Evolutionary conservation across 2,113 vertebrate species (phyloP).

Genomic region (Paraplagusia blochii): DNA sequence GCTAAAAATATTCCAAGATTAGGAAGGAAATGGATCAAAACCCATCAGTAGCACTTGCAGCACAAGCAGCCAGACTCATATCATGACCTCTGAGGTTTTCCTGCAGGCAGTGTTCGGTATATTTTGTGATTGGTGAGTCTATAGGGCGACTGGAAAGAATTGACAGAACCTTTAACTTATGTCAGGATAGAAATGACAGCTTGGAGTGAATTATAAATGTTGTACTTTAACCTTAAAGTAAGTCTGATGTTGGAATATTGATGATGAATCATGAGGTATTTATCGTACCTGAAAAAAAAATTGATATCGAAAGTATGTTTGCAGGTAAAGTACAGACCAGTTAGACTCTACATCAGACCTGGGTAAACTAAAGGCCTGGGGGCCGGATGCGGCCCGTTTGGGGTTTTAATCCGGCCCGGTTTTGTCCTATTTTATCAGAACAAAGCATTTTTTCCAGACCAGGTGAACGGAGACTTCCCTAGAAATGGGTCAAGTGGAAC

Average conservation of each 20-base stretch:
- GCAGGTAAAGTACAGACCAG: too few species aligned
- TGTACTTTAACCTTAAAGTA: too few species aligned
- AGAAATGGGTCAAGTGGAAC: conserved; percentile 19
- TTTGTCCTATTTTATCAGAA: too few species aligned
- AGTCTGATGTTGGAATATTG: too few species aligned
- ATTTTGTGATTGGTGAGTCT: conserved; percentile 24
- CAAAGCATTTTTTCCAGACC: conserved; percentile 19
- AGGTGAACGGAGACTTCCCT: background rate
- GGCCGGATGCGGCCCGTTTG: too few species aligned
- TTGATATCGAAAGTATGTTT: too few species aligned
- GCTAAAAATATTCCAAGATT: conserved; percentile 34
- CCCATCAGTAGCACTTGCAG: conserved; percentile 13
- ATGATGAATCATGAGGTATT: too few species aligned
- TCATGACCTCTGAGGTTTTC: conserved; percentile 15
- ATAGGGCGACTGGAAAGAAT: conserved; percentile 4
- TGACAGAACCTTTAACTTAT: background rate
- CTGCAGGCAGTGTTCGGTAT: conserved; percentile 9
- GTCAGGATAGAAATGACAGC: background rate
- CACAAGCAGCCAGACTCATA: conserved; percentile 35
- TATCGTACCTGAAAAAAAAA: too few species aligned
- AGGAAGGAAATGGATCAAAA: conserved; percentile 14
- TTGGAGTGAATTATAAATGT: background rate
- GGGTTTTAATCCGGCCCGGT: too few species aligned
- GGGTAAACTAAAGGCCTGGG: too few species aligned
- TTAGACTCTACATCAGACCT: too few species aligned